Base-by-base conservation (phyloP, 2,797 vertebrate genomes). In the Tapera naevia region DNA sequence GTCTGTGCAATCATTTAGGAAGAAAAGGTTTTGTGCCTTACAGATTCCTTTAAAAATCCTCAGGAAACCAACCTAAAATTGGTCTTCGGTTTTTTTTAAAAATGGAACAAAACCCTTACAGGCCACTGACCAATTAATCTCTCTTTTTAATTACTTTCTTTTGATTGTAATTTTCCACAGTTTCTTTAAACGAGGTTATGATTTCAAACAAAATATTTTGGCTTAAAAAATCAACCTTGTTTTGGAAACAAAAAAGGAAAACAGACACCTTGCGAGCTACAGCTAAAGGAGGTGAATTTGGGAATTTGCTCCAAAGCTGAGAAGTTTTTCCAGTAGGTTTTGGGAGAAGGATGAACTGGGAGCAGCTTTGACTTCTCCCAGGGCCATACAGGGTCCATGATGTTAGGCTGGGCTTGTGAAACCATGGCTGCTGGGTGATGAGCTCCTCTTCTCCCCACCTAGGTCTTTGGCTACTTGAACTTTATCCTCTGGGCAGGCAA, bases 401-500 rank as follows among this genome's bases (percentile, higher is more conserved):
- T 1, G 0, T 48, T 14, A 32, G 56, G 10, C 5, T 65, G 65
- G 74, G 17, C 39, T 88, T n/a, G 37, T 41, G 83, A 57, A 74
- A 51, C 7, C 0, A 0, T 1, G 33, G 19, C 69, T 88, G 22
- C 35, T 3, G 7, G 57, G 17, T 97, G 71, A 97, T 0, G 0
- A 66, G 13, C 27, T 95, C 17, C 56, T 97, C 79, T 97, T 88
- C 33, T 97, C 86, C 87, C 94, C 89, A 48, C 95, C 81, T 88
- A 99, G 99, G 98, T 98, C 62, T 99, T 99, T 95, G 99, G 99
- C 84, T 99, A 99, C 98, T 98, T 99, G 96, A 99, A 99, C 98
- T 99, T 99, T 95, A 98, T 99, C 87, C 98, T 99, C 39, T 99
- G 99, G 99, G 99, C 99, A 91, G 99, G 99, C 94, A 99, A 99